Conservation (phyloP, 1,140 invertebrate species). For the Drusus annulatus region DNA sequence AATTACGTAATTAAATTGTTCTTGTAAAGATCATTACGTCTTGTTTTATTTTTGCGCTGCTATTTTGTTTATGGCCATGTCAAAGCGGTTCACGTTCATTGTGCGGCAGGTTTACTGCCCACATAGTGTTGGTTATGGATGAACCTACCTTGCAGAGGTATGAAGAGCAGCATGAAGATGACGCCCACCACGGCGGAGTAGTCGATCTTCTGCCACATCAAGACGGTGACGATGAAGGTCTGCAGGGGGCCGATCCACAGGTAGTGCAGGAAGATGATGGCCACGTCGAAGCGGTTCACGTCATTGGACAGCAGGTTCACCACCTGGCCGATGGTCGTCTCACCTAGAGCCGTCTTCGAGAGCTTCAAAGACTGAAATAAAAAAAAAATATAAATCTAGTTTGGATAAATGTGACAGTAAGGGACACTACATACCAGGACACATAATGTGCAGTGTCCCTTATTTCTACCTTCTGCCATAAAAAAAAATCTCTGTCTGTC, state of each 20-base stretch:
- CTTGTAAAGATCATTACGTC: no score
- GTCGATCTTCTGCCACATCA: slow-evolving; percentile 83
- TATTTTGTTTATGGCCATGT: no score
- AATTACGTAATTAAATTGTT: no score
- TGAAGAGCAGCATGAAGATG: slow-evolving; percentile 82
- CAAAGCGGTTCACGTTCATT: no score
- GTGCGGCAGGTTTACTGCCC: no score
- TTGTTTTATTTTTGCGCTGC: no score
- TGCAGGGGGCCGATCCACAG: slow-evolving; percentile 88
- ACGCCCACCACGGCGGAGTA: slow-evolving; percentile 85
- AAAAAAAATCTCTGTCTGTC: no score
- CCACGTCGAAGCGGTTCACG: slow-evolving; percentile 80
- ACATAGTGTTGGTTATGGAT: no score
- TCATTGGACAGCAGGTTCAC: slow-evolving; percentile 95
- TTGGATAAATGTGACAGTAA: no score
- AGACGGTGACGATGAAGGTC: slow-evolving; percentile 81
- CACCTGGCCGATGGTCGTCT: slow-evolving; percentile 89
- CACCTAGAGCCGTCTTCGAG: slow-evolving; percentile 79
- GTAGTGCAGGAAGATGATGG: slow-evolving; percentile 80
- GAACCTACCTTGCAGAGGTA: slow-evolving; percentile 84
- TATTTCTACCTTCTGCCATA: no score
- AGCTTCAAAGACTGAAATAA: slow-evolving; percentile 75
- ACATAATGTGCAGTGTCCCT: no score
- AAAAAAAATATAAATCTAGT: background rate
- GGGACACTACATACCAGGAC: no score